Conservation (phyloP, 2,113 vertebrate species). For the Thomomys bottae region DNA sequence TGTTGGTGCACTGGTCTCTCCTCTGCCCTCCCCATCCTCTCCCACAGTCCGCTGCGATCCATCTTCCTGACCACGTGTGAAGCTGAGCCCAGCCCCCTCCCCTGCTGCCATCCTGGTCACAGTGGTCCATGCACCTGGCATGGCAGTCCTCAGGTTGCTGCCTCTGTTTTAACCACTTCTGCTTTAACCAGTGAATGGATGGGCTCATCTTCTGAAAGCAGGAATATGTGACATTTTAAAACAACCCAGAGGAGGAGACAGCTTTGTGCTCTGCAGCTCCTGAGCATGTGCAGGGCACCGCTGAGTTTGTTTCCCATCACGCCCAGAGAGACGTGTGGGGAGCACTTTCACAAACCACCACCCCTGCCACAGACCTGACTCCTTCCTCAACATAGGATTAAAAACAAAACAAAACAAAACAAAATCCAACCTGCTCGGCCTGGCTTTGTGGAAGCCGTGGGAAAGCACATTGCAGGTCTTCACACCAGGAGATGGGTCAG, state of each 20-base stretch:
- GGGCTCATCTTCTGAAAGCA: neutral
- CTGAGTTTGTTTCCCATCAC: neutral
- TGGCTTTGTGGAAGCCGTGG: neutral
- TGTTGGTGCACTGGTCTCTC: too few species aligned
- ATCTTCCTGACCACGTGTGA: neutral
- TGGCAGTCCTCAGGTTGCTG: fast-evolving
- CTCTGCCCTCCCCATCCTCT: neutral
- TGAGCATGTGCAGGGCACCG: too few species aligned
- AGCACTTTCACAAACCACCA: neutral
- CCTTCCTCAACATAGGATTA: neutral
- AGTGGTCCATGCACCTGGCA: fast-evolving
- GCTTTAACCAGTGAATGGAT: neutral
- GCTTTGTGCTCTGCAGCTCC: too few species aligned
- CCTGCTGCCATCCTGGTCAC: neutral
- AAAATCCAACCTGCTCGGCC: neutral
- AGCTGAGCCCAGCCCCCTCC: neutral
- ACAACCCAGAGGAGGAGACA: neutral
- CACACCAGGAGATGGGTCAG: too few species aligned
- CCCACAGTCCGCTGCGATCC: neutral
- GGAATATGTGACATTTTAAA: neutral
- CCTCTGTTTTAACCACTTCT: too few species aligned
- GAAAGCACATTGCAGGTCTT: too few species aligned
- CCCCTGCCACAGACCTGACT: neutral
- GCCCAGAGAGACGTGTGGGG: neutral
- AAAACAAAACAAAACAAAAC: neutral